phyloP scores from a whole-genome alignment of 2,888 invertebrate genomes.

The Cinara cedri region DNA sequence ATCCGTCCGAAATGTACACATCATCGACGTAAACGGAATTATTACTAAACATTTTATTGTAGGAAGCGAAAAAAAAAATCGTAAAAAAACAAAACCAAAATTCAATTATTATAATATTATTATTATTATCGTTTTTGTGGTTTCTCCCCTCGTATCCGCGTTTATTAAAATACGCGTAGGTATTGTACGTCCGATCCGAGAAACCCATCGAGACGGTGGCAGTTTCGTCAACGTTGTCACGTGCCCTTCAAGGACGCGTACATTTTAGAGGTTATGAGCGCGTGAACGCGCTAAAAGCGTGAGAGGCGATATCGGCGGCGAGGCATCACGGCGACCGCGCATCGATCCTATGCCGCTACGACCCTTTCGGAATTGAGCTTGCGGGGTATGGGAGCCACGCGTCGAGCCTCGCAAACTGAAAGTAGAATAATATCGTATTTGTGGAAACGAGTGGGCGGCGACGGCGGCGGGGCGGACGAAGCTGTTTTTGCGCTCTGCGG shows the following conservation, averaged over 20 bases:
- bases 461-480: slow-evolving; percentile 31
- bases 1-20: not conserved
- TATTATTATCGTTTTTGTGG: not conserved
- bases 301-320: not conserved
- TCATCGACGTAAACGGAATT: slow-evolving; percentile 21
- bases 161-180: not conserved
- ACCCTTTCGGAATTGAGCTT: slow-evolving; percentile 38
- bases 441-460: not conserved
- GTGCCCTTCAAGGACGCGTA: slow-evolving; percentile 43
- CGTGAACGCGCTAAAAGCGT: slow-evolving; percentile 22
- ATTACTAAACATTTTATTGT: slow-evolving; percentile 24
- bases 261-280: slow-evolving; percentile 43
- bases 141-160: not conserved
- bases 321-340: not conserved
- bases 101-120: not conserved
- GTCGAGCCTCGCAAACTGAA: not conserved
- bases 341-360: slow-evolving; percentile 41
- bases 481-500: slow-evolving; percentile 54
- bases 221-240: slow-evolving; percentile 13
- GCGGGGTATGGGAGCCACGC: not conserved
- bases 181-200: not conserved
- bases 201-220: not conserved
- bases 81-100: slow-evolving; percentile 3
- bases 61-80: too few species aligned
- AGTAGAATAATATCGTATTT: slow-evolving; percentile 24